Conservation (phyloP, 2,888 invertebrate genomes). For the Drosophila neutralis region DNA sequence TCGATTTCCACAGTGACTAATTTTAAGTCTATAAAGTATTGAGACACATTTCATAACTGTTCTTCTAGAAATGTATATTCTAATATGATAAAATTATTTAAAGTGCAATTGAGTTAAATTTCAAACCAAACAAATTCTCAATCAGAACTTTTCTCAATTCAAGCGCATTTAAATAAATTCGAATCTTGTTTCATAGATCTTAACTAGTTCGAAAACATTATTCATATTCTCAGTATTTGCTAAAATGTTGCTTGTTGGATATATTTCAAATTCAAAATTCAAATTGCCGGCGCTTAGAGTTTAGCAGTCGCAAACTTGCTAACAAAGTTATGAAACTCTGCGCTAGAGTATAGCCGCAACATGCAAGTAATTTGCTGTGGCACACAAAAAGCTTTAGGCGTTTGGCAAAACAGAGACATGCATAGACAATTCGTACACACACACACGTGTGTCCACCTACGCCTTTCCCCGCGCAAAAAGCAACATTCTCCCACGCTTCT, state of each 20-base stretch:
- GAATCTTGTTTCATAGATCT: background rate
- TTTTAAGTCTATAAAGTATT: background rate
- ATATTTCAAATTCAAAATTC: background rate
- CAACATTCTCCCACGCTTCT: background rate
- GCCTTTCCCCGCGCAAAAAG: background rate
- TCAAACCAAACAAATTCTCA: background rate
- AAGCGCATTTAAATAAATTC: background rate
- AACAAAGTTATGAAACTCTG: conserved; percentile 18
- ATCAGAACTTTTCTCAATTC: background rate
- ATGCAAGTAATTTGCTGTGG: conserved; percentile 68
- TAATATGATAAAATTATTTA: background rate
- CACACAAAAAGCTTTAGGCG: conserved; percentile 64
- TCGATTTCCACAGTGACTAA: background rate
- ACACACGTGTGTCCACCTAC: conserved; percentile 25
- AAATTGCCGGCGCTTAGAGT: conserved; percentile 3
- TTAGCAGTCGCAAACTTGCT: background rate
- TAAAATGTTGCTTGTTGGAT: background rate
- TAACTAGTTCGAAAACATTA: background rate
- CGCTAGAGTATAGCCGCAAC: conserved; percentile 48
- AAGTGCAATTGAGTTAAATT: background rate
- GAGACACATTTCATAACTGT: background rate
- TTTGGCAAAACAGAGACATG: conserved; percentile 52
- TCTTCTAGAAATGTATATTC: background rate
- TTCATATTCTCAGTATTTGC: background rate
- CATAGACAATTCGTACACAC: conserved; percentile 48